Conservation (phyloP, 2,888 invertebrate genomes). For the Tenthredo amoena region DNA sequence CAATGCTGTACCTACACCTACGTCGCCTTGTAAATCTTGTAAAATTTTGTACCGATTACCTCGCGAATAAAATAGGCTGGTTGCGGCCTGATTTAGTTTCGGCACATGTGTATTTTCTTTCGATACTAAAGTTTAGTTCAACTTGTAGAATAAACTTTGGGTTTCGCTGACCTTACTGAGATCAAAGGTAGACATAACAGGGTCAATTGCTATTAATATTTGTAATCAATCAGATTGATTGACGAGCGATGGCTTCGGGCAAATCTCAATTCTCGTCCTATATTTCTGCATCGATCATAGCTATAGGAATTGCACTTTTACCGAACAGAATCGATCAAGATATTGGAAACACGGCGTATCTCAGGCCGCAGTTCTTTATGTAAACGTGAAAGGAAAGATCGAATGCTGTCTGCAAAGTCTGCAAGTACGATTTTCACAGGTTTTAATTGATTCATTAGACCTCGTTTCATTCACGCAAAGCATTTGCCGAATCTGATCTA, state of each 20-base stretch:
- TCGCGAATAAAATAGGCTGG: not conserved
- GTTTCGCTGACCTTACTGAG: not conserved
- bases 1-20: not conserved
- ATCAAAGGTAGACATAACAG: not conserved
- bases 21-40: not conserved
- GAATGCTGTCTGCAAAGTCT: not conserved
- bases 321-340: not conserved
- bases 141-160: not conserved
- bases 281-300: not conserved
- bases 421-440: not conserved
- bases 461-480: not conserved
- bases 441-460: constrained; percentile 6
- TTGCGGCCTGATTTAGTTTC: not conserved
- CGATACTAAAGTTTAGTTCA: not conserved
- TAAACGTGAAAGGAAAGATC: not conserved
- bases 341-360: not conserved
- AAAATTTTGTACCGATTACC: not conserved
- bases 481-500: not conserved
- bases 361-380: not conserved
- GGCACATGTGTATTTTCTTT: not conserved
- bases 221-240: not conserved
- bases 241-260: not conserved
- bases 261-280: not conserved
- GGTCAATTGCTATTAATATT: not conserved
- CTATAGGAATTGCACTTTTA: not conserved